Base-by-base conservation (phyloP, 2,888 invertebrate genomes). In the Drosophila rellima region DNA sequence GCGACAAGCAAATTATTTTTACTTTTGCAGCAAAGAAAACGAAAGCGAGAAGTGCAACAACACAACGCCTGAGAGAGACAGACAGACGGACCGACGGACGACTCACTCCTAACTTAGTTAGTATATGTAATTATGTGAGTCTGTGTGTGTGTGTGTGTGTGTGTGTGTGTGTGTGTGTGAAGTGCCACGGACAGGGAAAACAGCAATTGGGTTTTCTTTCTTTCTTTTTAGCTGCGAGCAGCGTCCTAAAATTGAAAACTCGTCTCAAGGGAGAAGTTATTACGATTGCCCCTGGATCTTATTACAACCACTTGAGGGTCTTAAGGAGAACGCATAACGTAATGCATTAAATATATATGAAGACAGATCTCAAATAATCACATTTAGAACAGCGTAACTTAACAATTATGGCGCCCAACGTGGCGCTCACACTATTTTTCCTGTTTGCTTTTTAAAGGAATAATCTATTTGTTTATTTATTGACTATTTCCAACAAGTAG, bases 31-130 rank as follows among this genome's bases (percentile, higher is more conserved):
- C 78, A 90, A 82, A 77, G 89, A 82, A 89, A 87, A 88, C 83
- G 79, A 84, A 89, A 85, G 81, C 87, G 85, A 83, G 87, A 82
- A 82, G 77, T 77, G 85, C 75, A 84, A 78, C 70, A 76, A 70
- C 78, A 81, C 79, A 73, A 23, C 55, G 39, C 17, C 31, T 15
- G 18, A 15, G 47, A 35, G 40, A 51, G n/a, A 62, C n/a, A n/a
- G 45, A 62, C 39, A 26, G 31, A 33, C 13, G 13, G 18, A 17
- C 35, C 29, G 44, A 55, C 15, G 50, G 48, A 63, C 44, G 18
- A 37, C 71, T 76, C 67, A 71, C 70, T 76, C 71, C 76, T 54
- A 66, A 74, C 73, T 59, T 51, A 57, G 56, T 72, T 68, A 65
- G 40, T 45, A 37, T 35, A 42, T 23, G 40, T 63, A n/a, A n/a